phyloP scores from a whole-genome alignment of 2,797 vertebrate species.

The Phaenicophaeus curvirostris region DNA sequence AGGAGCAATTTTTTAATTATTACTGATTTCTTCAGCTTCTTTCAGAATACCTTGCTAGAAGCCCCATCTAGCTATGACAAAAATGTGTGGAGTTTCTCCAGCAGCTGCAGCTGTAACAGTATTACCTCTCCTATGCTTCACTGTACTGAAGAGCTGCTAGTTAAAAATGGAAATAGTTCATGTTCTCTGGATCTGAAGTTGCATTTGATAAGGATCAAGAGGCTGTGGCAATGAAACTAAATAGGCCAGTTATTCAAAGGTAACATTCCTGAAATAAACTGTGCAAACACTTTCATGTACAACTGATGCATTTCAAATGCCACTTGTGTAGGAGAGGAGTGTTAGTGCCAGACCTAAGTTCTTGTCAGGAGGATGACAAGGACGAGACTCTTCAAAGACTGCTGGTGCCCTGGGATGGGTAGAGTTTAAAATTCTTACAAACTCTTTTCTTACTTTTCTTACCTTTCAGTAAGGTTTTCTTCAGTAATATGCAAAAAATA shows the following conservation, averaged over 20 bases:
- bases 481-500: background rate
- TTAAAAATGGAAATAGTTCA: background rate
- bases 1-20: background rate
- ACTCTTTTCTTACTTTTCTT: background rate
- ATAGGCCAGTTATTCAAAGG: background rate
- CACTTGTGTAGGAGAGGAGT: background rate
- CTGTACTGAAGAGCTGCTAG: background rate
- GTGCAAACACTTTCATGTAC: background rate
- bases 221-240: background rate
- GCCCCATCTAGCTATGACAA: background rate
- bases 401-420: background rate
- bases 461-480: background rate
- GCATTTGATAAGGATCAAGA: background rate
- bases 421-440: background rate
- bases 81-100: background rate
- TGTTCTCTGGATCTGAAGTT: background rate
- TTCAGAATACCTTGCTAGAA: background rate
- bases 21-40: background rate
- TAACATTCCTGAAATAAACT: background rate
- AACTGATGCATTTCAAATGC: background rate
- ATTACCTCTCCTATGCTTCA: background rate
- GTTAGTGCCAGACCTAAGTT: background rate
- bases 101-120: background rate
- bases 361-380: background rate
- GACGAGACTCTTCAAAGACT: fast-evolving